Base-by-base conservation (phyloP, 1,140 invertebrate species). In the Monochamus saltuarius region DNA sequence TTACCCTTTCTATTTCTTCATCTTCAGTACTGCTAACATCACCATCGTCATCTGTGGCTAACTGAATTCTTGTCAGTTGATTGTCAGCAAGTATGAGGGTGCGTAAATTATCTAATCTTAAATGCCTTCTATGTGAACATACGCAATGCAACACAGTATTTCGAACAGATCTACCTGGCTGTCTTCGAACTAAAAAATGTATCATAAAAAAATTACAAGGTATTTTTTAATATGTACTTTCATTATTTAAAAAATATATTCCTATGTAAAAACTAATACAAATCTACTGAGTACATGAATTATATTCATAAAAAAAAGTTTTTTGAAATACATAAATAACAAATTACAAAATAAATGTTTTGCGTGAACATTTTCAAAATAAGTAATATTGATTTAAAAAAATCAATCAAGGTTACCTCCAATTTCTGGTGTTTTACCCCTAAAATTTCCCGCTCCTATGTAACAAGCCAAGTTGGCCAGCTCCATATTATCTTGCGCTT, bases 71-170 rank as follows among this genome's bases (percentile, higher is more conserved):
- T 1, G 82, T 85, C 6, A 98, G 74, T 54, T 85, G 72, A 81
- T 98, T 98, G 71, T 95, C 92, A 0, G 92, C 88, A 6, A 98
- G 74, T 14, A 96, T 83, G 54, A 96, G 71, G 0, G 92, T 94
- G 29, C 90, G 79, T 29, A 95, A 75, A 65, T 87, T 89, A 68
- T 94, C 92, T 2, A 95, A 78, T 14, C 89, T 79, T 40, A 90
- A 75, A 71, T 97, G 95, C 10, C 90, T 79, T 16, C 92, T 81
- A 66, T 97, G 94, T 0, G 84, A 80, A 73, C 95, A 97, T 0
- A 91, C 87, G 8, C 86, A 87, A 73, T 87, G 87, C 1, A 91
- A 74, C n/a, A 92, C 85, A n/a, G 85, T 84, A 10, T 85, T 84
- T 2, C 90, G 76, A 16, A 91, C 84, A 4, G 86, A 83, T 61